Evolutionary conservation across 1,140 invertebrate species (phyloP).

Genomic region (Euwallacea fornicatus): DNA sequence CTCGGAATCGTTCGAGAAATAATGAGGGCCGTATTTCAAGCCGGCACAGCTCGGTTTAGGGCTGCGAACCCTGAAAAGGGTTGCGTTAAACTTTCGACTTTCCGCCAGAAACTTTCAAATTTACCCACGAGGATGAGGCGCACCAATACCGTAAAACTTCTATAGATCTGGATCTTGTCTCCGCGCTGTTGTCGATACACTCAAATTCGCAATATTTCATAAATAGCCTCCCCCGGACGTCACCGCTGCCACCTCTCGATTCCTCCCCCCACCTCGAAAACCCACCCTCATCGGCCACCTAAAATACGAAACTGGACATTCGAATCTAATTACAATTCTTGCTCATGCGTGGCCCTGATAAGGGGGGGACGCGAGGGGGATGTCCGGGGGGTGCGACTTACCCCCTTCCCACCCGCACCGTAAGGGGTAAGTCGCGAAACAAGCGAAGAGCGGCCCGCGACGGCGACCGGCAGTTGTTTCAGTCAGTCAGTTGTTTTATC

Average conservation of each 20-base stretch:
- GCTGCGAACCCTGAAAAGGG: slow-evolving; percentile 21
- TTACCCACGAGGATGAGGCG: background rate
- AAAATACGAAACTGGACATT: slow-evolving; percentile 55
- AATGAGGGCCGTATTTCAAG: slow-evolving; percentile 32
- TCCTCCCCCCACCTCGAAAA: slow-evolving; percentile 28
- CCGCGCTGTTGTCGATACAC: slow-evolving; percentile 17
- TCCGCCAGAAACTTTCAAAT: background rate
- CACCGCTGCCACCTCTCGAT: slow-evolving; percentile 22
- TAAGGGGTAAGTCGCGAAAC: slow-evolving; percentile 35
- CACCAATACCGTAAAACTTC: background rate
- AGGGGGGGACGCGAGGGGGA: slow-evolving; percentile 7
- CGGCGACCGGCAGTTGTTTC: slow-evolving; percentile 36
- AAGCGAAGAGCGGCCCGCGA: slow-evolving; percentile 35
- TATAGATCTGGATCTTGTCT: background rate
- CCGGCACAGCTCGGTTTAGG: slow-evolving; percentile 20
- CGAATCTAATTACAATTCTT: slow-evolving; percentile 56
- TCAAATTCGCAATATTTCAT: slow-evolving; percentile 36
- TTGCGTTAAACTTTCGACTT: slow-evolving; percentile 23
- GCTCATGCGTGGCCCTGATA: slow-evolving; percentile 52
- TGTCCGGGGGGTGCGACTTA: slow-evolving; percentile 34
- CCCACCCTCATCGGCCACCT: slow-evolving; percentile 40
- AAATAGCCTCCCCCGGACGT: slow-evolving; percentile 22
- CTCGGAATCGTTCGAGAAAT: slow-evolving; percentile 32
- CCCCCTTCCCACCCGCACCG: slow-evolving; percentile 37
- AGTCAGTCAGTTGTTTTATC: slow-evolving; percentile 35